A percentile compares a stretch with the other conserved stretches of the same genome.
These are phyloP conservation scores for Glossophaga mutica DNA, from an alignment of 2,797 vertebrate species.

Conservation along the genomic window DNA sequence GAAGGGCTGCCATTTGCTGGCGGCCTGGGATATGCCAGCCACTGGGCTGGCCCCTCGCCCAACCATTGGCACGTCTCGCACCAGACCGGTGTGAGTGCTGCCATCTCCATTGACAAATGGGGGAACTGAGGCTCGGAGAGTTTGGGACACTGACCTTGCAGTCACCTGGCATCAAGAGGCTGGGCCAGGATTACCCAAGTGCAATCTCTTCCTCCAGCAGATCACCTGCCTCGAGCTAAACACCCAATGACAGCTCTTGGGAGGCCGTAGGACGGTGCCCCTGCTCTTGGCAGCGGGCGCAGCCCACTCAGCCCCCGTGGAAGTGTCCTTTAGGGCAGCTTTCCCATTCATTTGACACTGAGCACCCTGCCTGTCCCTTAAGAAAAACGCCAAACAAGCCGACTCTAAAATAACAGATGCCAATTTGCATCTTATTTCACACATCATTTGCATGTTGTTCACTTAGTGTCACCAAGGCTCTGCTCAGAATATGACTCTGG, in stretches of 20 bases:
- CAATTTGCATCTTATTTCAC: conserved; percentile 60
- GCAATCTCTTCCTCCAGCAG: neutral
- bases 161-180: neutral
- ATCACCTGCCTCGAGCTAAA: neutral
- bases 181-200: neutral
- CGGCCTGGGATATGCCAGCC: neutral
- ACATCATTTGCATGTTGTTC: conserved; percentile 46
- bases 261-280: neutral
- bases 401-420: conserved; percentile 51
- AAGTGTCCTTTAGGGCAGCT: neutral
- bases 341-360: neutral
- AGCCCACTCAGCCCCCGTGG: neutral
- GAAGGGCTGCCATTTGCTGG: neutral
- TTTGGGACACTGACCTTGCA: neutral
- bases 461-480: conserved; percentile 1
- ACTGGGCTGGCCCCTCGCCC: neutral
- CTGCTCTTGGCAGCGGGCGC: neutral
- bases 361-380: conserved; percentile 17
- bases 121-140: neutral
- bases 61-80: neutral
- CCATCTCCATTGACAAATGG: neutral
- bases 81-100: neutral
- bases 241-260: neutral
- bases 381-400: conserved; percentile 34
- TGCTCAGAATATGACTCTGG: conserved; percentile 13